Percentiles rank a stretch among this genome's conserved stretches.
phyloP scores from a whole-genome alignment of 1,140 invertebrate species.

The Camponotus vicinus region DNA sequence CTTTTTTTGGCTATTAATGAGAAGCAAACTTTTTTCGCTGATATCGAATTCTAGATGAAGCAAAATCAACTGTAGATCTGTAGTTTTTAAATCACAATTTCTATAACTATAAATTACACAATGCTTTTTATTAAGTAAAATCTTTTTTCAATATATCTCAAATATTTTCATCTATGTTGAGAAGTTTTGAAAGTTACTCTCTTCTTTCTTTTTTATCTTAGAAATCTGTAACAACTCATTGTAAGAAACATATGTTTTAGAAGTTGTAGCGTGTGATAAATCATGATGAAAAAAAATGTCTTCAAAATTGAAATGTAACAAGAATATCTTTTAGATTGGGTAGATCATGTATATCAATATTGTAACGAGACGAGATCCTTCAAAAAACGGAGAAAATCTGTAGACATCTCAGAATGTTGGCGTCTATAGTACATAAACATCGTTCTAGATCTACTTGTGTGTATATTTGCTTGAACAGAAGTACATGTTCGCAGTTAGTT shows the following conservation, averaged over 20 bases:
- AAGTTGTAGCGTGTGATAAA: slow-evolving; percentile 20
- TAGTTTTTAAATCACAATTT: not conserved
- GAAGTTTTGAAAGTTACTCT: not conserved
- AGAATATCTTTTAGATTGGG: slow-evolving; percentile 32
- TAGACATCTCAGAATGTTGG: slow-evolving; percentile 28
- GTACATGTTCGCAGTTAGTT: slow-evolving; percentile 31
- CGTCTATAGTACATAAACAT: slow-evolving; percentile 40
- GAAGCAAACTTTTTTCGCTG: slow-evolving; percentile 31
- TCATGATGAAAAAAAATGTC: not conserved
- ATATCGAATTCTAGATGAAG: slow-evolving; percentile 23
- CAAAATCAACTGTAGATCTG: slow-evolving; percentile 33
- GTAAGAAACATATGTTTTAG: not conserved
- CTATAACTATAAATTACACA: slow-evolving; percentile 27
- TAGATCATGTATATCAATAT: slow-evolving; percentile 43
- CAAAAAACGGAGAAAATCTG: slow-evolving; percentile 4
- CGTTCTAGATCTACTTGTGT: slow-evolving; percentile 48
- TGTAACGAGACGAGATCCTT: slow-evolving; percentile 39
- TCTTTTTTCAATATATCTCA: slow-evolving; percentile 6
- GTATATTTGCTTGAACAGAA: slow-evolving; percentile 47
- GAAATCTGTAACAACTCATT: not conserved
- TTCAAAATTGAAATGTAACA: slow-evolving; percentile 44
- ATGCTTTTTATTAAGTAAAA: slow-evolving; percentile 48
- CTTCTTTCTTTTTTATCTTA: not conserved
- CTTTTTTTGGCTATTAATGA: slow-evolving; percentile 55
- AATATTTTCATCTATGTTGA: not conserved